These are phyloP conservation scores for Seladonia tumulorum DNA, from an alignment of 2,888 invertebrate species.

Conservation along the genomic window DNA sequence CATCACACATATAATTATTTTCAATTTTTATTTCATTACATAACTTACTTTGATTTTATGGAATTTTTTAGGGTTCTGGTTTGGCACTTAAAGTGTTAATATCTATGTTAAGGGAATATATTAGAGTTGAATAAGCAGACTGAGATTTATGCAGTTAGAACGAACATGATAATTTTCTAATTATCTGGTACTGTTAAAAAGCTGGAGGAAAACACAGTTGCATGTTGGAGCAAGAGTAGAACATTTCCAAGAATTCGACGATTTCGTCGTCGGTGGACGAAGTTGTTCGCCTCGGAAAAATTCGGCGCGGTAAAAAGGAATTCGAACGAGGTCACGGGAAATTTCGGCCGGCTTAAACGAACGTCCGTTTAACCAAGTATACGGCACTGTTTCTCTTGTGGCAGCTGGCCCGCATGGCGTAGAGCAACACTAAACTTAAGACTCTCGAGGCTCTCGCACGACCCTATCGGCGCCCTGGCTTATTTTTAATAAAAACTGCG, in stretches of 20 bases:
- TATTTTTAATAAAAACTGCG: conserved; percentile 76
- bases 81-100: too few species aligned
- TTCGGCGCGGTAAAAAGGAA: conserved; percentile 7
- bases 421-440: conserved; percentile 69
- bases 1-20: too few species aligned
- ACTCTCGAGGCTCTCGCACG: conserved; percentile 40
- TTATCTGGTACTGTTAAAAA: background rate
- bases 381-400: conserved; percentile 70
- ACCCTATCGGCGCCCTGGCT: conserved; percentile 63
- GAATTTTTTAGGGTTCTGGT: too few species aligned
- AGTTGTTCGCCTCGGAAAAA: background rate
- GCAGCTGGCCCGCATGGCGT: conserved; percentile 74
- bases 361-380: conserved; percentile 55
- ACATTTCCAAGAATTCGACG: background rate
- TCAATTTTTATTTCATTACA: too few species aligned
- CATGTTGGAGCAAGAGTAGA: background rate
- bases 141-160: too few species aligned
- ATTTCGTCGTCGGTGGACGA: background rate
- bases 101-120: too few species aligned
- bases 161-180: too few species aligned
- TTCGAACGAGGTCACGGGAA: conserved; percentile 15
- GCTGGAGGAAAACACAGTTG: background rate
- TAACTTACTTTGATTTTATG: too few species aligned
- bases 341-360: conserved; percentile 55
- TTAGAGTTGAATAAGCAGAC: too few species aligned